Base-by-base conservation (phyloP, 2,113 vertebrate genomes). In the Megalops atlanticus region DNA sequence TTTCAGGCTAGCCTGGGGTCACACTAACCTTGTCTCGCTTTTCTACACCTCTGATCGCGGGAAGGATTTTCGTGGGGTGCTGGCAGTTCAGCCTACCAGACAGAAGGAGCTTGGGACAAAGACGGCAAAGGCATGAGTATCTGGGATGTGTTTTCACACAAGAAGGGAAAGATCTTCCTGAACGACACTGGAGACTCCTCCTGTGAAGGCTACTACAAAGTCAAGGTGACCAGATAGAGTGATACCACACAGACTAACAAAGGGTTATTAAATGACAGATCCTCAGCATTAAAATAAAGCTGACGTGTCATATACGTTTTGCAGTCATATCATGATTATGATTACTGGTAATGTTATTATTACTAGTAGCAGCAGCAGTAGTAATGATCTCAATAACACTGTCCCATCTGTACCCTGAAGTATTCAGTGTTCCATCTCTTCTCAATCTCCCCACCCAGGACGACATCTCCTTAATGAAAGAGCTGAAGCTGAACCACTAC, bases 81-180 rank as follows among this genome's bases (percentile, higher is more conserved):
- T 81, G 97, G 97, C 87, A 95, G 96, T 80, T 98, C 98, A 18
- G 96, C 98, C 73, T 98, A 97, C 92, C 97, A 98, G 90, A 98
- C 96, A 0, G 97, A 99, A 91, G 97, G 97, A 54, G 96, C 96
- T 77, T 98, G 97, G 97, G 94, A 99, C 91, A 93, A 93, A 86
- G 96, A 97, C 68, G 96, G 97, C 78, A 98, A 98, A 94, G 97
- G 96, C 77, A 91, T 95, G 15, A 98, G 97, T 86, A 97, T 98
- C 88, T 98, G 97, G 97, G 97, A 98, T 0, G 90, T 86, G 85
- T 98, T 99, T 84, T 94, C 94, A 1, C 97, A 97, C 82, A 90
- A 89, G 36, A 94, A 92, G 76, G 96, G 95, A 36, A 96, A 89
- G 74, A 92, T 95, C 70, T 85, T 92, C 0, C 86, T 89, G 78